A percentile compares a stretch with the other conserved stretches of the same genome.
phyloP scores from a whole-genome alignment of 2,888 invertebrate species.

The Ophion slaviceki region DNA sequence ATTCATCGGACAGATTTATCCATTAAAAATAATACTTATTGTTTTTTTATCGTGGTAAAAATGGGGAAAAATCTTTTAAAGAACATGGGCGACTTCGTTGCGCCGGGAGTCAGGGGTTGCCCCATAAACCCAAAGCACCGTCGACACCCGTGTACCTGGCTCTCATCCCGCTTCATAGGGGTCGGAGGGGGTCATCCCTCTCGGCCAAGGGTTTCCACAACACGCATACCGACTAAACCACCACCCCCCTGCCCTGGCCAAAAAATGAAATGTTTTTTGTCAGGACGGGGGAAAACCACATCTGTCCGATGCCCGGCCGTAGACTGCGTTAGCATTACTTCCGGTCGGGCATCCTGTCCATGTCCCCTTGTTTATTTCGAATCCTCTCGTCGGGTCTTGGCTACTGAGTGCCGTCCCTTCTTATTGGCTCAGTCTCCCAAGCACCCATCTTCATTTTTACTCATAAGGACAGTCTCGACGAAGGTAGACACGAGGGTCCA shows the following conservation, averaged over 20 bases:
- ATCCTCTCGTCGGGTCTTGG: not conserved
- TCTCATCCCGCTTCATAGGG: too few relatives aligned
- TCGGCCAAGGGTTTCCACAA: too few relatives aligned
- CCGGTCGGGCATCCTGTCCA: not conserved
- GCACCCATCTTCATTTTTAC: not conserved
- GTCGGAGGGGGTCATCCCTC: too few relatives aligned
- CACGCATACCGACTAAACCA: too few relatives aligned
- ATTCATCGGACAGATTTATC: too few relatives aligned
- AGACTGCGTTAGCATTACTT: not conserved
- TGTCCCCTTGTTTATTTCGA: not conserved
- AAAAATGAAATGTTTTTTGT: not conserved
- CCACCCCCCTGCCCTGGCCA: not conserved
- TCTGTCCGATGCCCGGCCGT: not conserved
- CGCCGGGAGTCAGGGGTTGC: too few relatives aligned
- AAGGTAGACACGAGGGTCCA: conserved; percentile 6
- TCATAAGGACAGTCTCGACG: not conserved
- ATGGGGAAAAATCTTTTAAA: too few relatives aligned
- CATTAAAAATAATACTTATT: too few relatives aligned
- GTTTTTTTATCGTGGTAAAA: not conserved
- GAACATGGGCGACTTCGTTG: too few relatives aligned
- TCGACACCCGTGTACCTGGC: too few relatives aligned
- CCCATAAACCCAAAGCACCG: too few relatives aligned
- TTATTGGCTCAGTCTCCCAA: not conserved
- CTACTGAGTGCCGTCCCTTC: not conserved
- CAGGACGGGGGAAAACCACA: not conserved